These are phyloP conservation scores for Volucella inflata DNA, from an alignment of 2,888 invertebrate species.

Conservation along the genomic window DNA sequence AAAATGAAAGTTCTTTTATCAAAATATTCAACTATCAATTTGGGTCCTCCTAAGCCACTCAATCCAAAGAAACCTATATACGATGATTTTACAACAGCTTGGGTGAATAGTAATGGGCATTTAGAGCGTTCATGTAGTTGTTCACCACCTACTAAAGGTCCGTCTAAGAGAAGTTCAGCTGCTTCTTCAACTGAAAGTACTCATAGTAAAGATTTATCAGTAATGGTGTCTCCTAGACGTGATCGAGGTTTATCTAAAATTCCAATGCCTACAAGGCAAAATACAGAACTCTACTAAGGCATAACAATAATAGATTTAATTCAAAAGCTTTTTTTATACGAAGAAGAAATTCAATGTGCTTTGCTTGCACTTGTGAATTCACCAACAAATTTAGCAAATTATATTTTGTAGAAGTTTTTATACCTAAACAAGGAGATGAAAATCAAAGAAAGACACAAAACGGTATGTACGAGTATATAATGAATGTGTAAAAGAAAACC, in stretches of 20 bases:
- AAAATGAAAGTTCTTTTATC: slow-evolving; percentile 90
- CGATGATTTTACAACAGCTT: slow-evolving; percentile 88
- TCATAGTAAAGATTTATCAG: slow-evolving; percentile 79
- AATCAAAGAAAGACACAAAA: slow-evolving; percentile 55
- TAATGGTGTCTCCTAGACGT: slow-evolving; percentile 81
- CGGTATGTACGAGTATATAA: slow-evolving; percentile 16
- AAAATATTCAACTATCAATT: slow-evolving; percentile 84
- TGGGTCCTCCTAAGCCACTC: slow-evolving; percentile 60
- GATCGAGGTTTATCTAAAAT: slow-evolving; percentile 83
- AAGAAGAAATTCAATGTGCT: slow-evolving; percentile 32
- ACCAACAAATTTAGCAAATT: slow-evolving; percentile 54
- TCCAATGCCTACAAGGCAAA: slow-evolving; percentile 83
- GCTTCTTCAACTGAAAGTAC: slow-evolving; percentile 82
- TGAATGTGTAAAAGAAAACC: background rate
- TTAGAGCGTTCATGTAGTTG: slow-evolving; percentile 86
- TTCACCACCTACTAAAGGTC: slow-evolving; percentile 81
- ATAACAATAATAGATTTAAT: slow-evolving; percentile 61
- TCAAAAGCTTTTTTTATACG: slow-evolving; percentile 52
- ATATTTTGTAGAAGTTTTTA: slow-evolving; percentile 73
- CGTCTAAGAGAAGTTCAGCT: slow-evolving; percentile 82
- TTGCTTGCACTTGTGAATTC: slow-evolving; percentile 39
- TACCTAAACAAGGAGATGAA: slow-evolving; percentile 49
- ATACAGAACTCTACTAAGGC: slow-evolving; percentile 83
- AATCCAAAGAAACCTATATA: slow-evolving; percentile 84
- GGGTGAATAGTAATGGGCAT: slow-evolving; percentile 90